phyloP scores from a whole-genome alignment of 2,888 invertebrate species.

The Nomada goodeniana region DNA sequence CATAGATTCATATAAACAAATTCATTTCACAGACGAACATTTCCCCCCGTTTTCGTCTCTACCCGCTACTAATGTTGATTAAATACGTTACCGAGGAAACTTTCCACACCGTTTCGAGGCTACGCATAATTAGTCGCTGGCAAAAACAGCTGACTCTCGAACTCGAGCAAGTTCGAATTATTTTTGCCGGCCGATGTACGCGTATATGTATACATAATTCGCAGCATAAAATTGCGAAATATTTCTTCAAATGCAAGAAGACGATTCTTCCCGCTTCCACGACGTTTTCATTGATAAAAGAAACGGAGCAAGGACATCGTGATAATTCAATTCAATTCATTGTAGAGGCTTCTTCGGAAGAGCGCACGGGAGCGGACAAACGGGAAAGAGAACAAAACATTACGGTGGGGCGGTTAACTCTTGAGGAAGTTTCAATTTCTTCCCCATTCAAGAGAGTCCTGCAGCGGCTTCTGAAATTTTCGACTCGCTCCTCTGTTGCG shows the following conservation, averaged over 20 bases:
- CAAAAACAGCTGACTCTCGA: conserved; percentile 13
- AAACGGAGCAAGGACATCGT: background rate
- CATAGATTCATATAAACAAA: too few species aligned
- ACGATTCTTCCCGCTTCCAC: background rate
- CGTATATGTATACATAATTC: too few species aligned
- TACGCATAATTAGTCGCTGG: background rate
- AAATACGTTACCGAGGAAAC: too few species aligned
- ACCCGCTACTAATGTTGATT: too few species aligned
- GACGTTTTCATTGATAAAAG: background rate
- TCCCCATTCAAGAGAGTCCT: conserved; percentile 13
- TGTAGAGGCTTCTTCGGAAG: background rate
- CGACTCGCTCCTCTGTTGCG: conserved; percentile 9
- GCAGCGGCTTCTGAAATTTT: conserved; percentile 40
- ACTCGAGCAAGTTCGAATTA: background rate
- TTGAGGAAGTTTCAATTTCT: conserved; percentile 38
- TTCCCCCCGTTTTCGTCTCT: too few species aligned
- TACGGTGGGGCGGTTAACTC: background rate
- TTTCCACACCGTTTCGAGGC: too few species aligned
- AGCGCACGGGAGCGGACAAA: too few species aligned
- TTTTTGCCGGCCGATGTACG: background rate
- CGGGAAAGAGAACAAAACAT: background rate
- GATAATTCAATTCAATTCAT: background rate
- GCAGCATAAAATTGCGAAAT: too few species aligned
- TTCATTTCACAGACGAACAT: too few species aligned
- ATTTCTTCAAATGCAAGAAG: too few species aligned